Percentiles rank a stretch among this genome's conserved stretches.
Conservation (phyloP, 2,888 invertebrate species). For the Cephus spinipes region DNA sequence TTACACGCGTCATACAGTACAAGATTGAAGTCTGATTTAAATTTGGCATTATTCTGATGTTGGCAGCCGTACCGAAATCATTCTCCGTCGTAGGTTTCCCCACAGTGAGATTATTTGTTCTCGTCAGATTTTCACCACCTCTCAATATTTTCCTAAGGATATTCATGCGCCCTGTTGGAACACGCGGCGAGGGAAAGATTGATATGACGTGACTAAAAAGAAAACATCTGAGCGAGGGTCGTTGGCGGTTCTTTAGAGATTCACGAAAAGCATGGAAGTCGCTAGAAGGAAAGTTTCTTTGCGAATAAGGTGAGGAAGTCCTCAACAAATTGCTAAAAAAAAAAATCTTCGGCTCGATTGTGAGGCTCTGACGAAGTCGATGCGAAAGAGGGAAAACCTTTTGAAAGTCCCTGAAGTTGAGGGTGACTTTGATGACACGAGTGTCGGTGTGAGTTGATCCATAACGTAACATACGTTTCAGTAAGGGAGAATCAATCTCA, state of each 20-base stretch:
- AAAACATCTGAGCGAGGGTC: constrained; percentile 4
- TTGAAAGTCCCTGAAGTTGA: background rate
- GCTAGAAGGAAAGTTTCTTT: background rate
- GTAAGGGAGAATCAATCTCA: background rate
- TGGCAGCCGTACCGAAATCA: background rate
- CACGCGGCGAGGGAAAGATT: constrained; percentile 12
- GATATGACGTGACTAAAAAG: constrained; percentile 16
- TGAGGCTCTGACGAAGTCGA: background rate
- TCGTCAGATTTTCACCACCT: background rate
- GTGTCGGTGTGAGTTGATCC: background rate
- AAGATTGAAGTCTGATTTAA: background rate
- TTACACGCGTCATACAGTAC: background rate
- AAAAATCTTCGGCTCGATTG: background rate
- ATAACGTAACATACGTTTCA: background rate
- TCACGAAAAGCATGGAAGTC: background rate
- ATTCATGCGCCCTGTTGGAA: background rate
- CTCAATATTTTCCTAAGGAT: background rate
- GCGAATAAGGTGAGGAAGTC: background rate
- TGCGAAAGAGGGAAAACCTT: background rate
- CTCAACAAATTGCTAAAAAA: background rate
- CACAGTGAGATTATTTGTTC: background rate
- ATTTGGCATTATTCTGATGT: background rate
- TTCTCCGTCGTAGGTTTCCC: background rate
- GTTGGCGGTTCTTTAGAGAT: background rate
- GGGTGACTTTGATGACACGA: background rate